A percentile compares a stretch with the other conserved stretches of the same genome.
Evolutionary conservation across 1,140 invertebrate species (phyloP).

Genomic region (Antheraea mylitta): DNA sequence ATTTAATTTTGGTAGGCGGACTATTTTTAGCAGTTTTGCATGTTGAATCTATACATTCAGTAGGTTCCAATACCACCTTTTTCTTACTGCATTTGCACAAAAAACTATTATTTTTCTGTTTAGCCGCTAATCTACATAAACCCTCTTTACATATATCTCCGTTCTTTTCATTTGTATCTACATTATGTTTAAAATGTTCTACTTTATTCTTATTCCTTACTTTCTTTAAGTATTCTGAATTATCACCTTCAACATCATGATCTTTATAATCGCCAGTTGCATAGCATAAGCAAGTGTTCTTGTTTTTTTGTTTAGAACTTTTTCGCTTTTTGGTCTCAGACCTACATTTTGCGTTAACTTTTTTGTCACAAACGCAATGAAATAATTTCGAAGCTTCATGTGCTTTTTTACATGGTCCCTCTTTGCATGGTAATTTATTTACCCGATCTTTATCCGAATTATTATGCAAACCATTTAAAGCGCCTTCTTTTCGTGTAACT

Average conservation of each 20-base stretch:
- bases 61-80: not conserved
- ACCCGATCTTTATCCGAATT: not conserved
- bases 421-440: not conserved
- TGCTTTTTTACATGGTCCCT: not conserved
- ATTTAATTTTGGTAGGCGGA: slow-evolving; percentile 7
- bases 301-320: not conserved
- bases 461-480: not conserved
- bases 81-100: not conserved
- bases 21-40: not conserved
- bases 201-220: slow-evolving; percentile 5
- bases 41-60: not conserved
- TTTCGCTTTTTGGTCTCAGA: not conserved
- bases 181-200: not conserved
- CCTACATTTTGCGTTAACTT: not conserved
- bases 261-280: not conserved
- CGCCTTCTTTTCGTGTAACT: not conserved
- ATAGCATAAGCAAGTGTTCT: not conserved
- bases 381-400: not conserved
- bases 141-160: not conserved
- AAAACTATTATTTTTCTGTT: not conserved
- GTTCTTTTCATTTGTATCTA: slow-evolving; percentile 1
- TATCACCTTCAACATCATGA: not conserved
- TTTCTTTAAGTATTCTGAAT: not conserved
- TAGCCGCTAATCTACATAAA: not conserved
- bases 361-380: not conserved